These are phyloP conservation scores for Streptopelia turtur DNA, from an alignment of 2,797 vertebrate species.

Conservation along the genomic window DNA sequence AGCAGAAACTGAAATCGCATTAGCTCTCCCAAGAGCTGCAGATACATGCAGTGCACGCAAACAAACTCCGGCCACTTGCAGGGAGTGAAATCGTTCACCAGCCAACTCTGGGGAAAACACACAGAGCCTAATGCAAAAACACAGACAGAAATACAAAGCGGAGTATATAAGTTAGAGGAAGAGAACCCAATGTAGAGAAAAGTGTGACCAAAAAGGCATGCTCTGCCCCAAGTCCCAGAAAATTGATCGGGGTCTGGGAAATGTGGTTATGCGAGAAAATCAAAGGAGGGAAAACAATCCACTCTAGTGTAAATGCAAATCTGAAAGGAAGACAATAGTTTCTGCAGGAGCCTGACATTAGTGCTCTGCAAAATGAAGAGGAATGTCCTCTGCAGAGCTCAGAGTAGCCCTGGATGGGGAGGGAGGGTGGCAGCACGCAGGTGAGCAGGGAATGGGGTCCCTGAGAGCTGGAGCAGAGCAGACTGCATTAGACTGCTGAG, in stretches of 20 bases:
- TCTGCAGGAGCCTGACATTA: not conserved
- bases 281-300: not conserved
- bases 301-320: not conserved
- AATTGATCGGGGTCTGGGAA: not conserved
- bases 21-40: slow-evolving; percentile 5
- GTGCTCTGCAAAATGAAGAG: not conserved
- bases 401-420: not conserved
- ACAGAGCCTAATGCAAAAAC: not conserved
- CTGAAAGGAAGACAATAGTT: not conserved
- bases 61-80: not conserved
- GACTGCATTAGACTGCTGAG: not conserved
- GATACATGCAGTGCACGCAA: not conserved
- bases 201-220: not conserved
- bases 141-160: not conserved
- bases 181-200: not conserved
- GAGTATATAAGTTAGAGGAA: not conserved
- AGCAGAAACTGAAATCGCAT: not conserved
- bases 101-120: not conserved
- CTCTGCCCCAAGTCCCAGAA: not conserved
- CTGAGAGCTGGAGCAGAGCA: not conserved
- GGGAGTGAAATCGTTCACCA: not conserved
- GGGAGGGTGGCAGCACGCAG: fast-evolving
- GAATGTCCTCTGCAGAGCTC: not conserved
- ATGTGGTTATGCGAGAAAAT: not conserved
- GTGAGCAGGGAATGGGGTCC: not conserved